A percentile compares a stretch with the other conserved stretches of the same genome.
phyloP scores from a whole-genome alignment of 2,888 invertebrate species.

The Caenorhabditis sp. region DNA sequence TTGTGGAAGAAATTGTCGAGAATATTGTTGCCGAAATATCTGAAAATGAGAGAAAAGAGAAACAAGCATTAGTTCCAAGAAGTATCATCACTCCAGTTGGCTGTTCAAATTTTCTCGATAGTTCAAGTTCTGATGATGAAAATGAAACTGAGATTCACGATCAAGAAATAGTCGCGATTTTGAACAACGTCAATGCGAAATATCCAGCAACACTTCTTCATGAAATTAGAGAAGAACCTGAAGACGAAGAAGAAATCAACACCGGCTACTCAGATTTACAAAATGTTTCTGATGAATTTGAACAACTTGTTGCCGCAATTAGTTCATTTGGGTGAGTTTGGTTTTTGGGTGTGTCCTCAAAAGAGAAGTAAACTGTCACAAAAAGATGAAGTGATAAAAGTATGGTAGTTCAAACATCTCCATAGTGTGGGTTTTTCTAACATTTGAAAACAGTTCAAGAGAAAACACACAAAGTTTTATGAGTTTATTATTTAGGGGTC shows the following conservation, averaged over 20 bases:
- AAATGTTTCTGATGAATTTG: slow-evolving; percentile 36
- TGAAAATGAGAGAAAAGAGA: slow-evolving; percentile 1
- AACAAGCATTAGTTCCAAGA: neutral
- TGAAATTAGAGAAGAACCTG: slow-evolving; percentile 18
- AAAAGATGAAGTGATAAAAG: neutral
- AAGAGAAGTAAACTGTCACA: neutral
- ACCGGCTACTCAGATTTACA: slow-evolving; percentile 26
- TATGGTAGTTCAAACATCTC: neutral
- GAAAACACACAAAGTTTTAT: too few species aligned
- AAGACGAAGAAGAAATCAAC: slow-evolving; percentile 3
- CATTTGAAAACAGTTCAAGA: neutral
- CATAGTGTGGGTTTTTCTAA: neutral
- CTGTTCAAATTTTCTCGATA: neutral
- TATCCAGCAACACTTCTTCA: slow-evolving; percentile 6
- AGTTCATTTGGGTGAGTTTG: slow-evolving; percentile 39
- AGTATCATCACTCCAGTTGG: neutral
- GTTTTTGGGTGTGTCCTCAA: neutral
- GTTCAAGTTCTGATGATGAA: neutral
- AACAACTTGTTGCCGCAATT: slow-evolving; percentile 40
- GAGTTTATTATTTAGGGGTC: too few species aligned
- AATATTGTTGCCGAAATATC: neutral
- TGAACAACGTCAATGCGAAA: neutral
- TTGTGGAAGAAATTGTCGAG: neutral
- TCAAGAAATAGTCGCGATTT: neutral
- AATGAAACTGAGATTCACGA: neutral